These are phyloP conservation scores for Nipponacmea schrenckii DNA, from an alignment of 2,888 invertebrate genomes.

Conservation along the genomic window DNA sequence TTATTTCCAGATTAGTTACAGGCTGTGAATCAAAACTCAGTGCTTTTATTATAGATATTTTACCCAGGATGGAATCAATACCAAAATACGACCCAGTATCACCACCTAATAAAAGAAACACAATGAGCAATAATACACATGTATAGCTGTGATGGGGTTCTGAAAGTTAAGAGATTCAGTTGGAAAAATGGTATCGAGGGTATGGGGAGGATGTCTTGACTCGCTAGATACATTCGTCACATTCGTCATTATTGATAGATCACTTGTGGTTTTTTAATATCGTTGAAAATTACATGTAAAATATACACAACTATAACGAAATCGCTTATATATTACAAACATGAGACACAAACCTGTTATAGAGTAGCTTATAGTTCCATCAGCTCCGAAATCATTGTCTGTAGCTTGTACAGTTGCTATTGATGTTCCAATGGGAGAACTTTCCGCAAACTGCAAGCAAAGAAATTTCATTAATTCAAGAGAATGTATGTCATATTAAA, in stretches of 20 bases:
- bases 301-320: no score
- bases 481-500: not conserved
- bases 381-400: slow-evolving; percentile 50
- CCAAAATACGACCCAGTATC: slow-evolving; percentile 38
- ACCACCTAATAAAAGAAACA: slow-evolving; percentile 32
- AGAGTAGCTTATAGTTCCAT: slow-evolving; percentile 39
- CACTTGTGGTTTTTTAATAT: no score
- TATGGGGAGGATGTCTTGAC: no score
- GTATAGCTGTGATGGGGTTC: not conserved
- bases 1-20: slow-evolving; percentile 30
- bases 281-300: no score
- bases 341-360: slow-evolving; percentile 33
- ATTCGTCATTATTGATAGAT: no score
- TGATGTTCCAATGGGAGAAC: slow-evolving; percentile 29
- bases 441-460: slow-evolving; percentile 37
- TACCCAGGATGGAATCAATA: slow-evolving; percentile 37
- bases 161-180: no score
- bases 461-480: not conserved
- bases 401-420: slow-evolving; percentile 44
- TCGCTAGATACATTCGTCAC: no score
- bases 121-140: not conserved
- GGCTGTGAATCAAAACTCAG: slow-evolving; percentile 46
- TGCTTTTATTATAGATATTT: slow-evolving; percentile 29
- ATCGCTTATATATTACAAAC: no score
- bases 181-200: no score